These are phyloP conservation scores for Casuarius casuarius DNA, from an alignment of 2,113 vertebrate species.

Conservation along the genomic window DNA sequence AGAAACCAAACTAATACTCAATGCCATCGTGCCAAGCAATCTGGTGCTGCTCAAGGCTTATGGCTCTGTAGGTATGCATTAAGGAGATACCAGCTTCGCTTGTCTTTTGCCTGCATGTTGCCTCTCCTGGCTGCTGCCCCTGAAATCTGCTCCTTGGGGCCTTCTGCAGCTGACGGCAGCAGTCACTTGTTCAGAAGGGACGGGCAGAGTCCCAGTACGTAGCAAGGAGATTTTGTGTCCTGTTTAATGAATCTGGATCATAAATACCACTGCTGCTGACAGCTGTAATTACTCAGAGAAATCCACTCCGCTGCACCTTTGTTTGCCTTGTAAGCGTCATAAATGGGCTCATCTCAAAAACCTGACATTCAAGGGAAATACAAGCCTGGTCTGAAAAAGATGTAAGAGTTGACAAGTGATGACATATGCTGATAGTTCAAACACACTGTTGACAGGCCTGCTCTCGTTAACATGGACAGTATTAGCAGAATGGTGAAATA, in stretches of 20 bases:
- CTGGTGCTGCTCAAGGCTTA: background rate
- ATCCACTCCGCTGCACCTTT: slow-evolving; percentile 25
- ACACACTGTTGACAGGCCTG: slow-evolving; percentile 1
- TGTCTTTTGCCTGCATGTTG: background rate
- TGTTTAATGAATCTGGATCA: slow-evolving; percentile 34
- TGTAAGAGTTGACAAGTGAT: slow-evolving; percentile 33
- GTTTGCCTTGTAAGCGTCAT: slow-evolving; percentile 38
- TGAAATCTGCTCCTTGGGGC: background rate
- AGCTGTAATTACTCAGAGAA: slow-evolving; percentile 60
- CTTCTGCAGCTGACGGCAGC: background rate
- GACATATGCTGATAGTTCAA: slow-evolving; percentile 47
- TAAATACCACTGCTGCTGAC: slow-evolving; percentile 34
- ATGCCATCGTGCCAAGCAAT: background rate
- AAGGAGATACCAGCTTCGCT: background rate
- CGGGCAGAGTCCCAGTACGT: background rate
- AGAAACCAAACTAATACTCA: slow-evolving; percentile 9
- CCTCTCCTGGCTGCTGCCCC: background rate
- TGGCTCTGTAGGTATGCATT: background rate
- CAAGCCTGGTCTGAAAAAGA: background rate
- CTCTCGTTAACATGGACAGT: slow-evolving; percentile 31
- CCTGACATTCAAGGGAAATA: slow-evolving; percentile 11
- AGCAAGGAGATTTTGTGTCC: background rate
- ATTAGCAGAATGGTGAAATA: slow-evolving; percentile 14
- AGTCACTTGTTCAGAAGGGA: slow-evolving; percentile 30
- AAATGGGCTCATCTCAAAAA: slow-evolving; percentile 50